Conservation (phyloP, 2,888 invertebrate genomes). For the Hirtodrosophila cameraria region DNA sequence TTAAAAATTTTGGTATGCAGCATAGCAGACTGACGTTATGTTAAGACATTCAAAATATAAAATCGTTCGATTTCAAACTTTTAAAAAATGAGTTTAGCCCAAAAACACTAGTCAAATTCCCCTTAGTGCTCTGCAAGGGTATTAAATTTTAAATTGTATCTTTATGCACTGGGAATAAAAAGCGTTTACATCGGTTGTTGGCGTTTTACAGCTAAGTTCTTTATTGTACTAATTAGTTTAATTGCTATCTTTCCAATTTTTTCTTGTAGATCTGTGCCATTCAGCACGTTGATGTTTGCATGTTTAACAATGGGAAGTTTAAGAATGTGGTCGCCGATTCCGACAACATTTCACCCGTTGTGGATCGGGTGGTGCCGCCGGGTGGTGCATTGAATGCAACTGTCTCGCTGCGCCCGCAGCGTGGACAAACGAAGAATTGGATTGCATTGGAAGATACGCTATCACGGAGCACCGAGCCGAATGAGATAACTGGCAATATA, state of each 20-base stretch:
- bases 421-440: conserved; percentile 94
- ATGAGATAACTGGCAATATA: conserved; percentile 84
- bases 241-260: background rate
- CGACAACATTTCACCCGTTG: conserved; percentile 83
- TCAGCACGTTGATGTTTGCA: conserved; percentile 96
- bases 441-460: conserved; percentile 94
- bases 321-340: conserved; percentile 94
- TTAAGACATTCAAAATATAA: too few relatives aligned
- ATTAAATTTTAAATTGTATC: too few relatives aligned
- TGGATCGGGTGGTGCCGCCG: conserved; percentile 85
- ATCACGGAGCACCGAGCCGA: conserved; percentile 88
- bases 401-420: conserved; percentile 88
- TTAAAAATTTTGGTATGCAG: too few relatives aligned
- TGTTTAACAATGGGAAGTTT: conserved; percentile 97
- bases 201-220: too few relatives aligned
- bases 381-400: conserved; percentile 87
- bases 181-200: too few relatives aligned
- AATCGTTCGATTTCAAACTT: too few relatives aligned
- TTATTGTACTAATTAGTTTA: too few relatives aligned
- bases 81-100: too few relatives aligned
- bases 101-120: too few relatives aligned
- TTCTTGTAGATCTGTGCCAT: conserved; percentile 90
- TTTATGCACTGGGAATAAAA: too few relatives aligned
- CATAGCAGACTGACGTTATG: too few relatives aligned
- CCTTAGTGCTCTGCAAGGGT: too few relatives aligned